These are phyloP conservation scores for Ophion slaviceki DNA, from an alignment of 2,888 invertebrate species.

Conservation along the genomic window DNA sequence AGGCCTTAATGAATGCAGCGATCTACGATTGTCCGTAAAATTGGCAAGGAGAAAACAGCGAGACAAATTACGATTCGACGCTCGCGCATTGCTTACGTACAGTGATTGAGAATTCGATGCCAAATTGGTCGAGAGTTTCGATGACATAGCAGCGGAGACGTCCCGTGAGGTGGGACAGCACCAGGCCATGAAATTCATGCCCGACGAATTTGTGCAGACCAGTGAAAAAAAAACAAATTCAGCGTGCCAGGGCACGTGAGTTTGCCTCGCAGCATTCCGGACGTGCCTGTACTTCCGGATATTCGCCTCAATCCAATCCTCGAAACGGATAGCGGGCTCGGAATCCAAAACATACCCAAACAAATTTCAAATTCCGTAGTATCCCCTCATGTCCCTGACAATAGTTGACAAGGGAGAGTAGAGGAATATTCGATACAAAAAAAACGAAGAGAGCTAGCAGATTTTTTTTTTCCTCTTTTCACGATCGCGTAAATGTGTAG, in stretches of 20 bases:
- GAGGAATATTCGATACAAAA: neutral
- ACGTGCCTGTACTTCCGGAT: constrained; percentile 55
- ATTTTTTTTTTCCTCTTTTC: neutral
- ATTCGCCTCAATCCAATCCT: constrained; percentile 33
- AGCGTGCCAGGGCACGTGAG: constrained; percentile 38
- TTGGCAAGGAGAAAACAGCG: too few species aligned
- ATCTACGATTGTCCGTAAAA: too few species aligned
- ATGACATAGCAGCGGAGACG: constrained; percentile 34
- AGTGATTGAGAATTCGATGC: constrained; percentile 36
- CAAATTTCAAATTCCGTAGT: constrained; percentile 19
- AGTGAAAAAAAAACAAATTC: constrained; percentile 9
- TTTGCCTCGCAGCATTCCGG: constrained; percentile 50
- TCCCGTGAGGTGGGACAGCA: neutral
- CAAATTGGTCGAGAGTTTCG: constrained; percentile 44
- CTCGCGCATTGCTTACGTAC: neutral
- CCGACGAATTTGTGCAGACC: neutral
- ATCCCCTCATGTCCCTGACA: neutral
- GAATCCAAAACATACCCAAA: neutral
- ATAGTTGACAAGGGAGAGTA: neutral
- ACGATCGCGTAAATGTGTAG: neutral
- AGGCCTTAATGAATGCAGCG: too few species aligned
- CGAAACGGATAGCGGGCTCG: constrained; percentile 8
- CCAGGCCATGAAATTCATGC: constrained; percentile 16
- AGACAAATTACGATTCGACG: too few species aligned
- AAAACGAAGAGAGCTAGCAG: neutral